phyloP scores from a whole-genome alignment of 2,797 vertebrate species.

The Pseudochromis fuscus region DNA sequence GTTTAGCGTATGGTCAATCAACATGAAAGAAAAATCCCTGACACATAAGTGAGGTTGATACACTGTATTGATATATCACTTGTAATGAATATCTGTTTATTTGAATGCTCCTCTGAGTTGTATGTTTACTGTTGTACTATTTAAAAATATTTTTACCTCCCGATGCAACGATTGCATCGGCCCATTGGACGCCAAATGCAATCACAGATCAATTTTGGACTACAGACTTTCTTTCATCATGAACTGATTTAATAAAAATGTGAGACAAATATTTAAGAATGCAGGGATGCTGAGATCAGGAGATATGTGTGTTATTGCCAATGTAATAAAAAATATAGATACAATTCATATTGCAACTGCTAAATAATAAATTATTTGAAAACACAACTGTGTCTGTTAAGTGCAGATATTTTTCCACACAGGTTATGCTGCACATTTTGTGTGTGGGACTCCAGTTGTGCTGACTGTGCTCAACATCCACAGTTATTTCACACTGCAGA shows the following conservation, averaged over 20 bases:
- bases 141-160: conserved; percentile 50
- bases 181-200: conserved; percentile 43
- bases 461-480: conserved; percentile 15
- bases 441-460: not conserved
- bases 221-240: conserved; percentile 19
- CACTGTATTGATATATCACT: conserved; percentile 37
- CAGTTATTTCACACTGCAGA: conserved; percentile 22
- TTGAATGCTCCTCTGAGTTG: conserved; percentile 49
- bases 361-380: conserved; percentile 72
- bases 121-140: conserved; percentile 52
- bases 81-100: conserved; percentile 33
- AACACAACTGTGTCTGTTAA: conserved; percentile 25
- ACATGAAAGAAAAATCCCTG: conserved; percentile 3
- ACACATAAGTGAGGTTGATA: conserved; percentile 28
- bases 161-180: conserved; percentile 51
- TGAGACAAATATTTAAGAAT: conserved; percentile 38
- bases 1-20: conserved; percentile 39
- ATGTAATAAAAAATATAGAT: conserved; percentile 38
- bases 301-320: conserved; percentile 59
- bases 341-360: conserved; percentile 57
- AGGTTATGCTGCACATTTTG: conserved; percentile 3
- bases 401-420: not conserved
- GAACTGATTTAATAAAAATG: conserved; percentile 42
- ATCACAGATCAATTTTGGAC: conserved; percentile 43
- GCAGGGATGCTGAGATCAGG: conserved; percentile 67